Evolutionary conservation across 1,140 invertebrate species (phyloP).

Genomic region (Copidosoma floridanum): DNA sequence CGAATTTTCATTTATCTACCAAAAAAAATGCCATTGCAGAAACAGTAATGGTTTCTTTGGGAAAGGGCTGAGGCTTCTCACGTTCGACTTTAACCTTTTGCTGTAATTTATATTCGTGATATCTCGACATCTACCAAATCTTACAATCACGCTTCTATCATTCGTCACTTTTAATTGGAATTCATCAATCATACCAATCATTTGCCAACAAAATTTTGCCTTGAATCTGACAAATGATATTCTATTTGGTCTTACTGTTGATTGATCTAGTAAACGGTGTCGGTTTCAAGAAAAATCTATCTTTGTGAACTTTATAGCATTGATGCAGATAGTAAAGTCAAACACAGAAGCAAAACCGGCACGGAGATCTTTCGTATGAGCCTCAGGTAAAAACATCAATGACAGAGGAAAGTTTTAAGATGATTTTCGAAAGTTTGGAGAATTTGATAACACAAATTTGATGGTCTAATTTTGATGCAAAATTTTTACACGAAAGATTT

Average conservation of each 20-base stretch:
- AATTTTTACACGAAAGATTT: constrained; percentile 8
- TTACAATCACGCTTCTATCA: constrained; percentile 1
- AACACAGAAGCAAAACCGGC: constrained; percentile 52
- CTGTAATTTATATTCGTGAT: constrained; percentile 4
- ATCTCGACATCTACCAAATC: neutral
- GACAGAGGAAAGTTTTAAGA: constrained; percentile 11
- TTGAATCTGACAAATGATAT: neutral
- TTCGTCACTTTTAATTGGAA: neutral
- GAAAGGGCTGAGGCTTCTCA: constrained; percentile 32
- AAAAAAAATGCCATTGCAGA: constrained; percentile 10
- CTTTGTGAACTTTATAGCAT: constrained; percentile 21
- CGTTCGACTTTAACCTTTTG: constrained; percentile 17
- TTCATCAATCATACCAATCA: neutral
- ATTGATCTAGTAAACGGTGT: constrained; percentile 11
- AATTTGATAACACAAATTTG: neutral
- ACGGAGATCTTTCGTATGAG: constrained; percentile 57
- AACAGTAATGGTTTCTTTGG: constrained; percentile 12
- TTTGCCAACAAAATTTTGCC: neutral
- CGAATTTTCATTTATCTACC: neutral
- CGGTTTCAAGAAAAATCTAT: constrained; percentile 20
- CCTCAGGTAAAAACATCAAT: constrained; percentile 49
- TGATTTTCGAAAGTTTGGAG: constrained; percentile 15
- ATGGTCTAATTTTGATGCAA: constrained; percentile 12
- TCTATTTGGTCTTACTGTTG: neutral
- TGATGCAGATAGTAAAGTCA: constrained; percentile 31